Evolutionary conservation across 2,113 vertebrate genomes (phyloP).

Genomic region (Pyrgilauda ruficollis): DNA sequence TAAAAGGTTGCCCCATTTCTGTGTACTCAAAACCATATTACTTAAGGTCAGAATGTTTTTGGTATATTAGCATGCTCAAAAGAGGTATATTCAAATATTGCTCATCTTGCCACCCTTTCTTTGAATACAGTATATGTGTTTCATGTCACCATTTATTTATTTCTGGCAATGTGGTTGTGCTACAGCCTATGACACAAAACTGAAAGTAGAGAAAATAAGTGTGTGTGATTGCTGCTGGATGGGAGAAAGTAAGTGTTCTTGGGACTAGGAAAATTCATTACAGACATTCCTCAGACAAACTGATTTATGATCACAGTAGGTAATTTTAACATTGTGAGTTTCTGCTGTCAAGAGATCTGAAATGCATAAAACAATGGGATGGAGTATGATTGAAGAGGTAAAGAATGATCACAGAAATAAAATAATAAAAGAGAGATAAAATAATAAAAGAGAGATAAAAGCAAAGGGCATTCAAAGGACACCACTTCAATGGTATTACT

Average conservation of each 20-base stretch:
- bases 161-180: not conserved
- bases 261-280: not conserved
- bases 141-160: not conserved
- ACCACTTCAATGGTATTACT: not conserved
- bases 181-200: not conserved
- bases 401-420: not conserved
- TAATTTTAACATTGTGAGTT: not conserved
- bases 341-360: not conserved
- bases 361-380: not conserved
- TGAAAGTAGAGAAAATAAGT: not conserved
- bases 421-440: not conserved
- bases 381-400: not conserved
- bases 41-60: not conserved
- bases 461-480: not conserved
- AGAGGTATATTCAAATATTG: not conserved
- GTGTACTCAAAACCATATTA: not conserved
- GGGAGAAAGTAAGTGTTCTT: not conserved
- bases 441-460: not conserved
- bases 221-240: not conserved
- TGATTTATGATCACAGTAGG: not conserved
- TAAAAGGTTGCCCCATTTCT: not conserved
- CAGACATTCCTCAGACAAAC: not conserved
- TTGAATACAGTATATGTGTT: not conserved
- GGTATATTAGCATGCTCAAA: not conserved
- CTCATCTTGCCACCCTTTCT: not conserved